Evolutionary conservation across 2,113 vertebrate species (phyloP).

Genomic region (Trochalopteron elliotii): DNA sequence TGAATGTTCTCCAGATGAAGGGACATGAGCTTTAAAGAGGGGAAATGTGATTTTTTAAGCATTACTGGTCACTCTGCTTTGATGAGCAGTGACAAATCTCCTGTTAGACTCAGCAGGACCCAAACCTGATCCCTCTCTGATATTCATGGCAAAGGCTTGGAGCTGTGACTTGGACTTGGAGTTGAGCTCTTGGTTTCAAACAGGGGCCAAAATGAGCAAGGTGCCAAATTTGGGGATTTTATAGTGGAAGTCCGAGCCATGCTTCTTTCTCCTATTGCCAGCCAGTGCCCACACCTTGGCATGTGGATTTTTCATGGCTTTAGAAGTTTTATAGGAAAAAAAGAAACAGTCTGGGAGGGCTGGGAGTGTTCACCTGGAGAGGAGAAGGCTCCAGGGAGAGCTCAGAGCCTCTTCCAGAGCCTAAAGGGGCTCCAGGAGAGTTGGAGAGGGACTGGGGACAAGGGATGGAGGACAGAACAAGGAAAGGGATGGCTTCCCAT

Average conservation of each 20-base stretch:
- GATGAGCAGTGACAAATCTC: neutral
- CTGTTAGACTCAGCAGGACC: rapidly evolving
- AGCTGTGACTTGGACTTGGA: neutral
- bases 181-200: neutral
- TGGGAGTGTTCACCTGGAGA: neutral
- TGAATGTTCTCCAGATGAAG: neutral
- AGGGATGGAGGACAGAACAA: rapidly evolving
- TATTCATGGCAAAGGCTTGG: neutral
- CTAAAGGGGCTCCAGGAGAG: neutral
- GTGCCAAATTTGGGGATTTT: neutral
- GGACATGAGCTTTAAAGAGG: neutral
- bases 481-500: neutral
- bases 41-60: neutral
- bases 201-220: neutral
- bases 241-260: neutral
- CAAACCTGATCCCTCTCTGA: neutral
- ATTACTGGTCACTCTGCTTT: neutral
- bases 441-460: neutral
- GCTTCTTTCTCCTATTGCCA: neutral
- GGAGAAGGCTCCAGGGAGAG: neutral
- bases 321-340: neutral
- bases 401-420: neutral
- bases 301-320: rapidly evolving
- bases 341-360: neutral
- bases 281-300: neutral